Evolutionary conservation across 2,113 vertebrate species (phyloP), one percentile per base, ranked within the genome.

Genomic region (Sylvilagus bachmani): DNA sequence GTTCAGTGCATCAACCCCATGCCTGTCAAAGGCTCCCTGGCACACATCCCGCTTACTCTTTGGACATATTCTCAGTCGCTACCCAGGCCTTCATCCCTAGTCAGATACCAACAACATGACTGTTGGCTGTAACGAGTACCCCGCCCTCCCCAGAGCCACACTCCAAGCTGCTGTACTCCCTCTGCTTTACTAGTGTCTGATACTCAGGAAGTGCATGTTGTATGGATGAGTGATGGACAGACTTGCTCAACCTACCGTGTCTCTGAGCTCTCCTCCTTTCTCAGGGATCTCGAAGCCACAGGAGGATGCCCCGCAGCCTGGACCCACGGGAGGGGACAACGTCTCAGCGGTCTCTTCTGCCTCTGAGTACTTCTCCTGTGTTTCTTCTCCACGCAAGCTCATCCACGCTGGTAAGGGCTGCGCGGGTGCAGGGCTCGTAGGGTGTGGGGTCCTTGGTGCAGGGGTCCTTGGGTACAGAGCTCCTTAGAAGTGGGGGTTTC

Each of bases 351-450:
- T 75, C 24, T 93, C 96, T 36, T 95, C 92, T 88, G 51, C 88
- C 61, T 97, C 96, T 0, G 94, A 97, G 58, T 95, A 94, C 82
- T 96, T 95, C 69, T 96, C 96, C 71, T 96, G 90, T 71, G 90
- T 95, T 89, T 97, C 96, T 94, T 95, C 92, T 92, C 81, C 90
- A 33, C 0, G 7, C 49, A 94, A 95, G 78, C 79, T 96, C 90
- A 74, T 86, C 88, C 70, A 51, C 31, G 36, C 24, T 51, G 92
- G 94, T 93, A 94, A 95, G 86, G 90, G 51, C 0, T 66, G 25
- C 21, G 70, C 58, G 53, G 49, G 51, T 80, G 36, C 27, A 13
- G 74, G 55, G 25, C 21, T 36, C 3, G 51, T 33, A 58, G 78
- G 11, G 16, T 81, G 9, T 36, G 14, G 58, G 31, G 22, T 27